Evolutionary conservation across 92 coral and sea anemone genomes (phyloP), one percentile per base, ranked within the genome.

Genomic region (Heteractis magnifica): DNA sequence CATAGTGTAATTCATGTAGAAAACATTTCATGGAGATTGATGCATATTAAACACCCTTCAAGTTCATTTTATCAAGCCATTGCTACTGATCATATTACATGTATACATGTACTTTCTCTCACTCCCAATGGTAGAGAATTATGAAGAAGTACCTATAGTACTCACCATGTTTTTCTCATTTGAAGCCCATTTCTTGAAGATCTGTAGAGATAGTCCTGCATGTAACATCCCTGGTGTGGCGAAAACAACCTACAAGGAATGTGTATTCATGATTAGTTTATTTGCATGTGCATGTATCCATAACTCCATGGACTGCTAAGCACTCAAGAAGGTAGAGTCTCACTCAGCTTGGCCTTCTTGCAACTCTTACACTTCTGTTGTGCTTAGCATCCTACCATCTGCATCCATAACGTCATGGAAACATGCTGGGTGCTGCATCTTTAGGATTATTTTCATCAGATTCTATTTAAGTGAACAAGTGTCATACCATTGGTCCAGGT

Each of bases 171-270:
- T 96, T 77, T 96, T 96, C 59, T 96, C 99, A 87, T 96, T 94
- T 56, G 99, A 82, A 8, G 99, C 99, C 99, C 99, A 96, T 72
- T 96, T 96, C 89, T 96, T 96, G 78, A 96, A 96, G 51, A 96
- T 83, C 85, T 94, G 99, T 26, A 96, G 86, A 20, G 99, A 96
- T 16, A 96, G 84, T 10, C 99, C 99, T 53, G 99, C 98, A 82
- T 96, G 99, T 51, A 96, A 89, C 99, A 96, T 96, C 10, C 99
- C 99, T 4, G 99, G 98, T 59, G 99, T 96, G 1, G 99, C 99
- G 90, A 96, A 96, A 15, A 96, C 99, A 84, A 96, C 99, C 99
- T 96, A 48, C 26, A 74, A 76, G n/a, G 71, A 60, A 5, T 62
- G 26, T 65, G 41, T 18, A 58, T 48, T 20, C 19, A 48, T 15